Conservation (phyloP, 2,113 vertebrate genomes). For the Mandrillus leucophaeus region DNA sequence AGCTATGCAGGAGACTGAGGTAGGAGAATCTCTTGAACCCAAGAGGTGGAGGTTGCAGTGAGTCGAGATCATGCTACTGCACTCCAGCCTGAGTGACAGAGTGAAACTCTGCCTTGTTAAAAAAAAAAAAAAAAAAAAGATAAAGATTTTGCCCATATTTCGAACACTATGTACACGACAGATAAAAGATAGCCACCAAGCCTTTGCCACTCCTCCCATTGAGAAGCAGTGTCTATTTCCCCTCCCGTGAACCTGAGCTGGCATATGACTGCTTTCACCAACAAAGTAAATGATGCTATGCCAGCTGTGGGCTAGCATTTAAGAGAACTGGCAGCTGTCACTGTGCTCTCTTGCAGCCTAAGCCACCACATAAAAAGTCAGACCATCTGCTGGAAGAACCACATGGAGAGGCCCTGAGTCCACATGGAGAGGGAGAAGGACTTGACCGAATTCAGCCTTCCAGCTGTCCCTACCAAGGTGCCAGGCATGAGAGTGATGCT, state of each 20-base stretch:
- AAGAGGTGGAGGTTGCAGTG: too few species aligned
- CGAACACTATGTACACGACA: not conserved
- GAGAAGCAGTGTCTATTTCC: not conserved
- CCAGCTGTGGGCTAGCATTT: not conserved
- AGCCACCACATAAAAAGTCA: not conserved
- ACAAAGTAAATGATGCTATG: not conserved
- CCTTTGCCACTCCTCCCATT: not conserved
- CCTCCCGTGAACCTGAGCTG: not conserved
- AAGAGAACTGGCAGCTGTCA: not conserved
- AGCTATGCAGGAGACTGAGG: too few species aligned
- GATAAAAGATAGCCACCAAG: not conserved
- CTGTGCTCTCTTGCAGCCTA: not conserved
- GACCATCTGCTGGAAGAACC: not conserved
- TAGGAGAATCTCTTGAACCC: too few species aligned
- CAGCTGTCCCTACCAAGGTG: not conserved
- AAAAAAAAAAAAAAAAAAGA: not conserved
- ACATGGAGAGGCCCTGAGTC: not conserved
- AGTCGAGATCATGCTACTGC: too few species aligned
- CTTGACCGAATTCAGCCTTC: not conserved
- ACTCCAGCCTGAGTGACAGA: too few species aligned
- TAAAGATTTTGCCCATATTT: not conserved
- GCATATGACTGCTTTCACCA: not conserved
- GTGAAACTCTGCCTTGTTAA: too few species aligned
- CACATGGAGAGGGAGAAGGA: accelerated
- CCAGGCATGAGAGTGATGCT: not conserved